Percentiles rank a stretch among this genome's conserved stretches.
phyloP scores from a whole-genome alignment of 2,888 invertebrate genomes.

The Dynastes maya region DNA sequence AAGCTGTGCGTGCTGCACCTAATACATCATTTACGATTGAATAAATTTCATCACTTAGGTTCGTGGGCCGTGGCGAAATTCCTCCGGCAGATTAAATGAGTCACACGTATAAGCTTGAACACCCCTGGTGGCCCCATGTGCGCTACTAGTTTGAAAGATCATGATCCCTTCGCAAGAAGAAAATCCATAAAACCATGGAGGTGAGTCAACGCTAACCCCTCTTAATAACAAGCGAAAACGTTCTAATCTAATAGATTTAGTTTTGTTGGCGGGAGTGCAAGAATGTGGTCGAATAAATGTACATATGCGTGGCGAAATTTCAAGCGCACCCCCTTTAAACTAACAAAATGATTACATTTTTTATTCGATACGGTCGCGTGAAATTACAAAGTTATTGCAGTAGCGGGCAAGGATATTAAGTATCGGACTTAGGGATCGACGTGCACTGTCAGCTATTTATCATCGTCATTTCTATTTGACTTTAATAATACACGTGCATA shows the following conservation, averaged over 20 bases:
- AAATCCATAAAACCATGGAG: constrained; percentile 58
- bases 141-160: constrained; percentile 57
- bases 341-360: constrained; percentile 42
- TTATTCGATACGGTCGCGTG: constrained; percentile 43
- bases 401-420: constrained; percentile 25
- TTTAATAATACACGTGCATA: constrained; percentile 38
- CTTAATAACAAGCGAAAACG: constrained; percentile 60
- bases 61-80: constrained; percentile 36
- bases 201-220: constrained; percentile 62
- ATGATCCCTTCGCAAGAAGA: constrained; percentile 56
- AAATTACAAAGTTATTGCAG: constrained; percentile 46
- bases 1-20: not conserved
- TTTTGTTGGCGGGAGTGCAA: constrained; percentile 41
- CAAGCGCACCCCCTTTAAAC: constrained; percentile 34
- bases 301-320: constrained; percentile 35
- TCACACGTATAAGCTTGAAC: constrained; percentile 56
- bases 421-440: constrained; percentile 26
- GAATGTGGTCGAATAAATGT: constrained; percentile 45
- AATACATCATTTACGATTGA: constrained; percentile 40
- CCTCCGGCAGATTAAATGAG: constrained; percentile 52
- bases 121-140: constrained; percentile 61
- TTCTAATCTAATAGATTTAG: constrained; percentile 61
- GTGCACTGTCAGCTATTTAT: constrained; percentile 38
- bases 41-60: constrained; percentile 40
- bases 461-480: constrained; percentile 26